Evolutionary conservation across 2,888 invertebrate species (phyloP), one percentile per base, ranked within the genome.

Genomic region (Zele albiditarsus): DNA sequence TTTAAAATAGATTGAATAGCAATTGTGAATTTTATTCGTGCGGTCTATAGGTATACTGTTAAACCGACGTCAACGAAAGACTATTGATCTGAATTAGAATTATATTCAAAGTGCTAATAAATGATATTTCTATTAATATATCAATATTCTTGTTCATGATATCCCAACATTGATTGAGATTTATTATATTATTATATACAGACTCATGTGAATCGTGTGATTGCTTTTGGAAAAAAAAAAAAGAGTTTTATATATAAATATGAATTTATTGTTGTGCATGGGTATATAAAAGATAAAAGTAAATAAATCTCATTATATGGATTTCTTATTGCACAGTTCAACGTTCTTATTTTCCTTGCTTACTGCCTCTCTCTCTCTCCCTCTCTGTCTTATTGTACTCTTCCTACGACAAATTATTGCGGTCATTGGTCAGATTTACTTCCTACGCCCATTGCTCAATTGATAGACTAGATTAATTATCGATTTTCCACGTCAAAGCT

Each of bases 401-500:
- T 8, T 38, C 8, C 8, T 20, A n/a, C 8, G 20, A n/a, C n/a
- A 20, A 53, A 53, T 53, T 20, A 53, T 20, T 53, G 8, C 53
- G n/a, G 8, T n/a, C 8, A 10, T 53, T 53, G 3, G 20, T 20
- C 53, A 20, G 53, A 53, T 53, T 53, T 53, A 53, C 20, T 53
- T 20, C 20, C 20, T 20, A 20, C 68, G 38, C 31, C 23, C 3
- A 28, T 53, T n/a, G 20, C 10, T n/a, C 28, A 27, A 67, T 27
- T 12, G 16, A 23, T 28, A 68, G 53, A 68, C 68, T n/a, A 27
- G 53, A 68, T 68, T 68, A 53, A 68, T 68, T 68, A 68, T 68
- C 31, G 68, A 68, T 68, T 67, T 67, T 49, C 49, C 0, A 8
- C 16, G 16, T 16, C 46, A n/a, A n/a, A 46, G 46, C 16, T n/a